Evolutionary conservation across 1,140 invertebrate genomes (phyloP).

Genomic region (Spodoptera litura): DNA sequence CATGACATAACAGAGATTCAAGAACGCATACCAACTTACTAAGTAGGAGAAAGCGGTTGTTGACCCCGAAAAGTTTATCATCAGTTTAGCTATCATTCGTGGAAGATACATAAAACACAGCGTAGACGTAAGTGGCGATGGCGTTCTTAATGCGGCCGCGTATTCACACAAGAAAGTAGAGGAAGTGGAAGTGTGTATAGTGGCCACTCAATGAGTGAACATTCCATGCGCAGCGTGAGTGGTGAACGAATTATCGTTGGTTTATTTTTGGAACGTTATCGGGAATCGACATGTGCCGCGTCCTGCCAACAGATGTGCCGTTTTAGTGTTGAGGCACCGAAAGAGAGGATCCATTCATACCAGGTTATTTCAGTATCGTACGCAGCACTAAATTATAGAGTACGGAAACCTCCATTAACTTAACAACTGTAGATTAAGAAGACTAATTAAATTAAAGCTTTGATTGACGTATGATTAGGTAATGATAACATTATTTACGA

Average conservation of each 20-base stretch:
- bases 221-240: slow-evolving; percentile 64
- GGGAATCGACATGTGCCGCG: slow-evolving; percentile 63
- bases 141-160: slow-evolving; percentile 54
- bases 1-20: slow-evolving; percentile 67
- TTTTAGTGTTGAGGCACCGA: slow-evolving; percentile 59
- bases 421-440: slow-evolving; percentile 21
- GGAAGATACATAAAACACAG: slow-evolving; percentile 54
- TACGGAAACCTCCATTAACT: slow-evolving; percentile 42
- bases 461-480: background rate
- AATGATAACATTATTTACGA: slow-evolving; percentile 21
- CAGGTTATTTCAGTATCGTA: slow-evolving; percentile 46
- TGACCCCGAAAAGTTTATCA: slow-evolving; percentile 71
- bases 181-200: slow-evolving; percentile 61
- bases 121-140: slow-evolving; percentile 41
- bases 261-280: slow-evolving; percentile 78
- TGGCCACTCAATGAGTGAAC: slow-evolving; percentile 57
- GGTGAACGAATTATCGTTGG: slow-evolving; percentile 69
- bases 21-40: slow-evolving; percentile 61
- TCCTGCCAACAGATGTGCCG: slow-evolving; percentile 65
- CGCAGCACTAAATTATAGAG: slow-evolving; percentile 25
- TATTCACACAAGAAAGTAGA: slow-evolving; percentile 59
- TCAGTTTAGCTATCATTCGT: slow-evolving; percentile 59
- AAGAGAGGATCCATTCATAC: slow-evolving; percentile 55
- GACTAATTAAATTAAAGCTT: background rate
- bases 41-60: slow-evolving; percentile 72